Base-by-base conservation (phyloP, 2,797 vertebrate genomes). In the Distichodus sexfasciatus region DNA sequence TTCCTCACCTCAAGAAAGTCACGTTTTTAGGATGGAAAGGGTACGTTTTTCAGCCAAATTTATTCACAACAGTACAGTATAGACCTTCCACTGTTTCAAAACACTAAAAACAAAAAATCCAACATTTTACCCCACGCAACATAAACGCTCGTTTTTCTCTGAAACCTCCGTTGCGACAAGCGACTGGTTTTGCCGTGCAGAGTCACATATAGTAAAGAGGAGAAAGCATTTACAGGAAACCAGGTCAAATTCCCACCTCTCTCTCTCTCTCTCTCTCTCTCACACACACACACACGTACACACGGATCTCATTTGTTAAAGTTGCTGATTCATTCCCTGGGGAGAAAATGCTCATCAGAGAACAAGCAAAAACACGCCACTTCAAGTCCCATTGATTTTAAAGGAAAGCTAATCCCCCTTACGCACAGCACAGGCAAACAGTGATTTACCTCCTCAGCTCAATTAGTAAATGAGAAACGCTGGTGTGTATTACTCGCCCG, bases 361-460 rank as follows among this genome's bases (percentile, higher is more conserved):
- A 78, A 78, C 44, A 63, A 76, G 74, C 68, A 70, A 78, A n/a
- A 66, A 75, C 68, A 72, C 67, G 61, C 54, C 74, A 70, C 68
- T 79, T 73, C 66, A 76, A 76, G 48, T 75, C 71, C 53, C 84
- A 87, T 87, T 86, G 84, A 88, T 89, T 88, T 86, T 79, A 78
- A 85, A 83, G 76, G 64, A 66, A 75, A 66, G 46, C 70, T 87
- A 82, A 80, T 83, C 81, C 79, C 72, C 73, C 76, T 17, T 71
- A 83, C 79, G 63, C 72, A 55, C 69, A 75, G 64, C 66, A 62
- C 71, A 71, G 71, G 77, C 78, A n/a, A 60, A 69, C 75, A 86
- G 83, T 87, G 83, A 90, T 90, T 90, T 87, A 90, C 83, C 83
- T 87, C 82, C 83, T 88, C 87, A 84, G 76, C 81, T 84, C 87